A percentile compares a stretch with the other conserved stretches of the same genome.
These are phyloP conservation scores for Ibycter americanus DNA, from an alignment of 2,797 vertebrate species.

Conservation along the genomic window DNA sequence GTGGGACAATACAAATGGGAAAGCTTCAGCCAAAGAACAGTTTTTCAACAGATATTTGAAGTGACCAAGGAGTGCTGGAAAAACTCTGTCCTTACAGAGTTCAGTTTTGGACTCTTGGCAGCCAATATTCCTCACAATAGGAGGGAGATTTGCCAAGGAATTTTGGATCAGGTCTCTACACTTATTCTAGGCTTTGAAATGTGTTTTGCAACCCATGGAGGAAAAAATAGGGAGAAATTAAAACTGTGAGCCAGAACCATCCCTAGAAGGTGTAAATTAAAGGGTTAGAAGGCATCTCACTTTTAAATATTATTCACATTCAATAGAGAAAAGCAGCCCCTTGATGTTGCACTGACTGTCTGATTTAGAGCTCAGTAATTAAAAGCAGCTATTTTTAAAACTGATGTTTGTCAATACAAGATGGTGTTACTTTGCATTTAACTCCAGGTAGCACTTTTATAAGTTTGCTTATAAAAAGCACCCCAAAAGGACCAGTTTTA, in stretches of 20 bases:
- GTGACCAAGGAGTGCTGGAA: neutral
- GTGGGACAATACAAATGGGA: neutral
- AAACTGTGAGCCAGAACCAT: slow-evolving; percentile 21
- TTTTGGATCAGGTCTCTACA: slow-evolving; percentile 23
- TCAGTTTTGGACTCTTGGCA: neutral
- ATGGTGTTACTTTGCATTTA: slow-evolving; percentile 44
- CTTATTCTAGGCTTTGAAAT: slow-evolving; percentile 22
- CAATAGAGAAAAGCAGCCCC: slow-evolving; percentile 23
- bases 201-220: slow-evolving; percentile 1
- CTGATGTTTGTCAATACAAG: slow-evolving; percentile 67
- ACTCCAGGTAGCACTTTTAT: slow-evolving; percentile 39
- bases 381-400: slow-evolving; percentile 73
- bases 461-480: slow-evolving; percentile 39
- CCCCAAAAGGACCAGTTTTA: slow-evolving; percentile 61
- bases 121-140: slow-evolving; percentile 16
- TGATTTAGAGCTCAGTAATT: slow-evolving; percentile 71
- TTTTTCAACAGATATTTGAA: neutral
- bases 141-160: slow-evolving; percentile 19
- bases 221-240: slow-evolving; percentile 24
- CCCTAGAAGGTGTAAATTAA: slow-evolving; percentile 64
- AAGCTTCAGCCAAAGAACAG: neutral
- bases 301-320: slow-evolving; percentile 54
- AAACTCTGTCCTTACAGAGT: neutral
- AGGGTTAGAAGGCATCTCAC: slow-evolving; percentile 58
- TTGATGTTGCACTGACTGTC: slow-evolving; percentile 44